Evolutionary conservation across 2,113 vertebrate genomes (phyloP), one percentile per base, ranked within the genome.

Genomic region (Carollia perspicillata): DNA sequence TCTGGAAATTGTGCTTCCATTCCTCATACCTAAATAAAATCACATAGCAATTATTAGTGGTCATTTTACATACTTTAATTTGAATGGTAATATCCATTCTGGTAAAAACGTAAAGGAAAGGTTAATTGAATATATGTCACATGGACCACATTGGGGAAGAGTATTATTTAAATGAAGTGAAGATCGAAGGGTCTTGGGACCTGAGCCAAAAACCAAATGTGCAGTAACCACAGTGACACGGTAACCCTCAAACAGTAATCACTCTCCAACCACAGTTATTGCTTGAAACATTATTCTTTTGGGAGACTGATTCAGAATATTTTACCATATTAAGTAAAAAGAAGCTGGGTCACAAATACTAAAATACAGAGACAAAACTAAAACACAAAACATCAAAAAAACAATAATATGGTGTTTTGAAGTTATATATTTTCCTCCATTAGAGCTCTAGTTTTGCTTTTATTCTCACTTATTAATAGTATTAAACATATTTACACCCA

Each of bases 51-150:
- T 86, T 86, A 78, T 91, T 80, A 58, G 58, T 44, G 26, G 1
- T 58, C 86, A 89, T 93, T 94, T 92, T 94, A 68, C 0, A 37
- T 66, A 79, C 17, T 89, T 96, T 89, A 86, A 55, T 85, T 94
- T 94, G 71, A 90, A 91, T 71, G 17, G 35, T 20, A 95, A 65
- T 35, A 96, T 23, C 10, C 14, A 81, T 58, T 90, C 90, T 74
- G 1, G 3, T 47, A 68, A 94, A 81, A 94, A 68, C 40, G 63
- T 81, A 89, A 96, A 91, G 87, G n/a, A 83, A 96, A 91, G 33
- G 60, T 40, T 85, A 86, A 89, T 78, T 74, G 79, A 66, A 55
- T 84, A 85, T 83, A 83, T 71, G 71, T 85, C 60, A 85, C 33
- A 74, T 81, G 35, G 16, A 42, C 12, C 28, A 55, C n/a, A 47